Base-by-base conservation (phyloP, 1,140 invertebrate species). In the Drosophila lowei region DNA sequence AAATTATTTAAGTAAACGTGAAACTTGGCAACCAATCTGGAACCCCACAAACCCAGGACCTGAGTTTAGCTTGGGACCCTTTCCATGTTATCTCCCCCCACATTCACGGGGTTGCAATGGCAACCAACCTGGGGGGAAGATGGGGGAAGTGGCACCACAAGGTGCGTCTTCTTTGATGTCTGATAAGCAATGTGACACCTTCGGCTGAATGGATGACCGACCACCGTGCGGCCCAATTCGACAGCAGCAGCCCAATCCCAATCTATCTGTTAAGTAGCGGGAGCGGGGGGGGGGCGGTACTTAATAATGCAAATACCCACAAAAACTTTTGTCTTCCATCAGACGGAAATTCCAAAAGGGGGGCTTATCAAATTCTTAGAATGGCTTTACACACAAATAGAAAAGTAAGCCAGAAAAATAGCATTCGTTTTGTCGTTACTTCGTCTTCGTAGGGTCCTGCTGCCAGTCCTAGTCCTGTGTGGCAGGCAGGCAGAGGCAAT, bases 341-440 rank as follows among this genome's bases (percentile, higher is more conserved):
- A 30, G 43, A 16, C 18, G 50, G n/a, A 56, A 77, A 71, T 71
- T 77, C 75, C 56, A 25, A 77, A 13, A 38, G 50, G 7, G 34
- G 79, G 75, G 81, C 81, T 86, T 86, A 78, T 77, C 78, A 77
- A 72, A 77, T 81, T 80, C 77, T 75, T 66, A 62, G 67, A 59
- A 81, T 64, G 78, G 78, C 78, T 81, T 80, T 80, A 48, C 67
- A 59, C 48, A 81, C 59, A 81, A 81, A 81, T 81, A 81, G 83
- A 75, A 81, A 77, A 85, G 64, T 88, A 86, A 86, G 77, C 83
- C 73, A 71, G 52, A 64, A 67, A 72, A 73, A 77, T 77, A 52
- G 72, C 48, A 57, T 30, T 58, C 56, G 67, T 52, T 76, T 57
- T 58, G 16, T 16, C 28, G 34, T 38, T 5, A 38, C 11, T 38